Conservation (phyloP, 2,113 vertebrate genomes). For the Epinephelus lanceolatus region DNA sequence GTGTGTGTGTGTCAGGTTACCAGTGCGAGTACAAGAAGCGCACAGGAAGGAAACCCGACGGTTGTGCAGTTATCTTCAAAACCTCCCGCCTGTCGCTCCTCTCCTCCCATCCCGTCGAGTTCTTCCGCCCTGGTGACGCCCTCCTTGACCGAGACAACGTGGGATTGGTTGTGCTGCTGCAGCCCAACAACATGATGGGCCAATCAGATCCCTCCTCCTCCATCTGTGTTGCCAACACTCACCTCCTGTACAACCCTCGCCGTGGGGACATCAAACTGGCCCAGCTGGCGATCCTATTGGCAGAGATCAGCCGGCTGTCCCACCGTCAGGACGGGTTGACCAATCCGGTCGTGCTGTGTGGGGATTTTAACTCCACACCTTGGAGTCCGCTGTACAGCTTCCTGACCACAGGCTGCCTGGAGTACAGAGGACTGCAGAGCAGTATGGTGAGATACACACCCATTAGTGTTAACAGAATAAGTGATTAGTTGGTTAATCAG, state of each 20-base stretch:
- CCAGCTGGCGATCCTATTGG: slow-evolving; percentile 94
- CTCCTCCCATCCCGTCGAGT: slow-evolving; percentile 92
- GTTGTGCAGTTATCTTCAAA: slow-evolving; percentile 94
- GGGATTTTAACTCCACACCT: slow-evolving; percentile 97
- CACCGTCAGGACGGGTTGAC: slow-evolving; percentile 83
- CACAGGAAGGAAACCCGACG: slow-evolving; percentile 94
- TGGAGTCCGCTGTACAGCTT: slow-evolving; percentile 93
- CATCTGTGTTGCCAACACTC: slow-evolving; percentile 95
- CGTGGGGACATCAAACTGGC: slow-evolving; percentile 97
- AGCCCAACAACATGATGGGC: slow-evolving; percentile 64
- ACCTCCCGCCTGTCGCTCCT: slow-evolving; percentile 90
- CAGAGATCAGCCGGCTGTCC: slow-evolving; percentile 89
- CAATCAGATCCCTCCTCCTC: slow-evolving; percentile 7
- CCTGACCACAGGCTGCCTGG: slow-evolving; percentile 89
- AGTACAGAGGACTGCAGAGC: slow-evolving; percentile 90
- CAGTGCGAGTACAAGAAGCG: slow-evolving; percentile 95
- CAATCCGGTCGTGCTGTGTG: slow-evolving; percentile 92
- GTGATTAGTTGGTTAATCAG: neutral
- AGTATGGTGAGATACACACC: slow-evolving; percentile 85
- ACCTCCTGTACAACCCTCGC: slow-evolving; percentile 95
- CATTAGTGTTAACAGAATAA: neutral
- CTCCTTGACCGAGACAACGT: slow-evolving; percentile 97
- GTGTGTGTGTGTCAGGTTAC: slow-evolving; percentile 84
- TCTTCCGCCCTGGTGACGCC: slow-evolving; percentile 87
- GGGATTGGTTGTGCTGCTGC: slow-evolving; percentile 91